Conservation (phyloP, 2,888 invertebrate species). For the Netelia virgata region DNA sequence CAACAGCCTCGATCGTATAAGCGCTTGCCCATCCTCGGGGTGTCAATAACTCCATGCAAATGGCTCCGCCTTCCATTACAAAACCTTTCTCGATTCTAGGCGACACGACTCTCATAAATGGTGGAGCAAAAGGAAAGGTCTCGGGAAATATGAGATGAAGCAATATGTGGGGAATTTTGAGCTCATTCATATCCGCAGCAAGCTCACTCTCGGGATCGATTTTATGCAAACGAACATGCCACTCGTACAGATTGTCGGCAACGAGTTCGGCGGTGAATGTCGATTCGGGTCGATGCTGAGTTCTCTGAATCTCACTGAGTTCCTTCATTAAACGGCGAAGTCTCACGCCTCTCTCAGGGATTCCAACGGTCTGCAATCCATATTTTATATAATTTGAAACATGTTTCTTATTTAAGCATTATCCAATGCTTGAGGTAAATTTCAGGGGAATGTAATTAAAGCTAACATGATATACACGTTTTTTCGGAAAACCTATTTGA, state of each 20-base stretch:
- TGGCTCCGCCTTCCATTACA: slow-evolving; percentile 96
- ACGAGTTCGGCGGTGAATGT: slow-evolving; percentile 94
- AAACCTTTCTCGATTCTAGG: slow-evolving; percentile 93
- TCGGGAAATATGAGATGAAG: slow-evolving; percentile 94
- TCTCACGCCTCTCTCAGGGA: slow-evolving; percentile 88
- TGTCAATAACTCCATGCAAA: slow-evolving; percentile 95
- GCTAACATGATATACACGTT: too few relatives aligned
- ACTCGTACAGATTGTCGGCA: slow-evolving; percentile 94
- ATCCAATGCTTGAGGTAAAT: too few relatives aligned
- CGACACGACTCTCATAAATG: slow-evolving; percentile 90
- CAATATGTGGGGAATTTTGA: slow-evolving; percentile 91
- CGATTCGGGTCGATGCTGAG: slow-evolving; percentile 90
- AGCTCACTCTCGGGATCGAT: slow-evolving; percentile 94
- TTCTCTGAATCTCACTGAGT: slow-evolving; percentile 91
- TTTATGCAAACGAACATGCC: slow-evolving; percentile 93
- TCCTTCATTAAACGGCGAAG: slow-evolving; percentile 95
- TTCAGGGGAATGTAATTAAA: too few relatives aligned
- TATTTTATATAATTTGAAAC: neutral
- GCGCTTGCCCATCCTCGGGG: slow-evolving; percentile 96
- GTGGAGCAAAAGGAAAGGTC: slow-evolving; percentile 95
- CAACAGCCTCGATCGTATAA: slow-evolving; percentile 94
- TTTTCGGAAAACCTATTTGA: too few relatives aligned
- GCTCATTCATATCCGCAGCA: slow-evolving; percentile 92
- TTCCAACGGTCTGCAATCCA: slow-evolving; percentile 68
- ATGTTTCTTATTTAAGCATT: too few relatives aligned